Evolutionary conservation across 2,113 vertebrate genomes (phyloP), one percentile per base, ranked within the genome.

Genomic region (Cepphus grylle): DNA sequence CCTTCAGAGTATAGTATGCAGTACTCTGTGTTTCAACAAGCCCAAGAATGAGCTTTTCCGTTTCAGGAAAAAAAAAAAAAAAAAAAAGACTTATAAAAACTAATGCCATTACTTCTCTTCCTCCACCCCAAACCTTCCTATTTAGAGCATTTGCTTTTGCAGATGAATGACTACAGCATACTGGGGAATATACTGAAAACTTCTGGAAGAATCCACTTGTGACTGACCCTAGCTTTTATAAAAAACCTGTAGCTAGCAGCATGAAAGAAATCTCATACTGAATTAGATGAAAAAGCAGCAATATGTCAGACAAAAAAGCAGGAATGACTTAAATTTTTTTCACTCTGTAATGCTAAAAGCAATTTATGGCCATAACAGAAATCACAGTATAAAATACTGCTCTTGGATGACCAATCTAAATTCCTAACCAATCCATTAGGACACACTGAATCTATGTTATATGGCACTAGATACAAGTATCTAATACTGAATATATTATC

Each of bases 291-390:
- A 89, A 66, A 59, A 82, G 25, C 34, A 78, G 20, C 20, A 86
- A 38, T 9, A 11, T 23, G 25, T 32, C 38, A 90, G 34, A 40
- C 14, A 88, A 47, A 72, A 93, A 89, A 56, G 21, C 25, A 86
- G 30, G 29, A 94, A 81, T 40, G 14, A 81, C 43, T 36, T 38
- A 56, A 65, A 12, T 53, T 53, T 20, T 69, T 84, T 65, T 50
- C 29, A 77, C 22, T 86, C 5, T 0, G 15, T 73, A 88, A 53
- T 21, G 20, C 17, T 92, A 77, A 76, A 82, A 71, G 15, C 2
- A 18, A 56, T 81, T 81, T 67, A 81, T 0, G 1, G 50, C 59
- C 10, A 0, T 29, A 50, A 73, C 0, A 0, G 15, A 43, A 25
- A 69, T 34, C 1, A 5, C 12, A 43, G 18, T 34, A 62, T 17